Evolutionary conservation across 2,888 invertebrate species (phyloP).

Genomic region (Hymenopus coronatus): DNA sequence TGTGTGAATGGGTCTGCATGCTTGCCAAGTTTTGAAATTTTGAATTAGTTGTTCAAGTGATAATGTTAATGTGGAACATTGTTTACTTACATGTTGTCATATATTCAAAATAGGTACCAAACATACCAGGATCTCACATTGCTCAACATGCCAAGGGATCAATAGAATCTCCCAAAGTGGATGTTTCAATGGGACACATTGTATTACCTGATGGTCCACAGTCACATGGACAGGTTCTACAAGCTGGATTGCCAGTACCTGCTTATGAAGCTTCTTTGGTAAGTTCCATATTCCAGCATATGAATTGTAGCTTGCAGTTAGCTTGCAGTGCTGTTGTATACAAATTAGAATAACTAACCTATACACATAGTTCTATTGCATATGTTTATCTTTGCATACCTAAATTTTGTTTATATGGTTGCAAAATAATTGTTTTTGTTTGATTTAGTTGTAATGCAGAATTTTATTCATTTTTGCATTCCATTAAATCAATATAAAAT

Average conservation of each 20-base stretch:
- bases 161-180: conserved; percentile 56
- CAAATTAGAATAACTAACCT: background rate
- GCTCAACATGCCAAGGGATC: conserved; percentile 42
- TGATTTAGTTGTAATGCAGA: too few relatives aligned
- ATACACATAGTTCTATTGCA: background rate
- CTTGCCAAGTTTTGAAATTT: too few relatives aligned
- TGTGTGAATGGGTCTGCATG: too few relatives aligned
- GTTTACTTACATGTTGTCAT: background rate
- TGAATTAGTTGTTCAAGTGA: too few relatives aligned
- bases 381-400: too few relatives aligned
- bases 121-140: conserved; percentile 2
- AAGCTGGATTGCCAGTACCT: conserved; percentile 57
- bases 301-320: background rate
- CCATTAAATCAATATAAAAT: too few relatives aligned
- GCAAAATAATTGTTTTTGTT: too few relatives aligned
- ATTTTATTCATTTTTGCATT: too few relatives aligned
- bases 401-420: too few relatives aligned
- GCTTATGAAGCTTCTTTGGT: conserved; percentile 69
- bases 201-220: conserved; percentile 55
- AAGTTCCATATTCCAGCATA: conserved; percentile 46
- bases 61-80: too few relatives aligned
- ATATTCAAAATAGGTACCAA: conserved; percentile 10
- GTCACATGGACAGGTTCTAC: conserved; percentile 53
- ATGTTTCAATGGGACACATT: conserved; percentile 54
- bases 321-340: background rate